Conservation (phyloP, 2,113 vertebrate genomes). For the Erythrocercus mccallii region DNA sequence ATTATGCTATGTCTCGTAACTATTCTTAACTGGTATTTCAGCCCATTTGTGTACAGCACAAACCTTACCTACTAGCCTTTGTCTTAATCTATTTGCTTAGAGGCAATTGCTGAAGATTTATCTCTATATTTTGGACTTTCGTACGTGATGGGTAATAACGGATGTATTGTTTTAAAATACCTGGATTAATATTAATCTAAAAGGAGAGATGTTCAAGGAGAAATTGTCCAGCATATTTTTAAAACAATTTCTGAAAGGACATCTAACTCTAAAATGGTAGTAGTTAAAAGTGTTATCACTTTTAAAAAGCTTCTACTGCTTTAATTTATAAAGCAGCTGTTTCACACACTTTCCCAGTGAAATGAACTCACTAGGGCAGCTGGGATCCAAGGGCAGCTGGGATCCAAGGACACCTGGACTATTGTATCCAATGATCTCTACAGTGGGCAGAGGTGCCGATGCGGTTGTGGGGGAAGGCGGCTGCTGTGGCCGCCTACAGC, state of each 20-base stretch:
- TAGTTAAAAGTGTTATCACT: neutral
- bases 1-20: neutral
- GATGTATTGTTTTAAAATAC: neutral
- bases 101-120: neutral
- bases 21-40: neutral
- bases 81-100: neutral
- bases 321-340: neutral
- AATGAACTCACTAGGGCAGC: neutral
- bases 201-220: neutral
- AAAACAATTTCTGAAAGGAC: neutral
- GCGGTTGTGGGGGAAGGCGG: too few species aligned
- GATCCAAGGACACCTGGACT: neutral
- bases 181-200: neutral
- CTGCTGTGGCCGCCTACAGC: too few species aligned
- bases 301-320: neutral
- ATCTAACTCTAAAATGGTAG: neutral
- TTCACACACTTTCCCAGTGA: neutral
- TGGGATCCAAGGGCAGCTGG: neutral
- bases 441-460: too few species aligned
- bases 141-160: neutral
- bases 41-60: neutral
- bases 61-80: neutral
- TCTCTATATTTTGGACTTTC: neutral
- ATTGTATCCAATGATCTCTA: too few species aligned
- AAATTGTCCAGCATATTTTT: neutral